These are phyloP conservation scores for Hippocampus abdominalis DNA, from an alignment of 2,113 vertebrate species.

Conservation along the genomic window DNA sequence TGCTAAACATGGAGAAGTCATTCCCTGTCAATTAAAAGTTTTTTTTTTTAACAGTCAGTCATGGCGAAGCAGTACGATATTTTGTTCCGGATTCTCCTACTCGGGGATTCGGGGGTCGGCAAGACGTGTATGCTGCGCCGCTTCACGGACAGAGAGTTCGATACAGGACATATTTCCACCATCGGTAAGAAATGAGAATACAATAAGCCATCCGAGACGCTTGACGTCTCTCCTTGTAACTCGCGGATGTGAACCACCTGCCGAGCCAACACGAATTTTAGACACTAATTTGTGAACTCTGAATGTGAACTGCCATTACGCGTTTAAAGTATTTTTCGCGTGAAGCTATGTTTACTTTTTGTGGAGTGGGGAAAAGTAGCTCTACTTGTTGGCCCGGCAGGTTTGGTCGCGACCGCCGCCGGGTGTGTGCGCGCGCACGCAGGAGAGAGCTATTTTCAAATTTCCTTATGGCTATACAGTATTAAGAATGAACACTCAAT, in stretches of 20 bases:
- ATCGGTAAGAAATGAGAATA: conserved; percentile 77
- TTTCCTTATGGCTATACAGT: too few species aligned
- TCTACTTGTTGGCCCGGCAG: conserved; percentile 6
- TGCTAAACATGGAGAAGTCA: conserved; percentile 17
- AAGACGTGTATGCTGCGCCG: conserved; percentile 90
- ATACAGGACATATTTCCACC: conserved; percentile 88
- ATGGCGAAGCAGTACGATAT: conserved; percentile 94
- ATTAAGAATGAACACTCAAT: too few species aligned
- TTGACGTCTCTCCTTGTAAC: background rate
- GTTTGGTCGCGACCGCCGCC: background rate
- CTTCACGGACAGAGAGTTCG: conserved; percentile 90
- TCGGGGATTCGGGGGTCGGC: conserved; percentile 90
- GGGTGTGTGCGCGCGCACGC: background rate
- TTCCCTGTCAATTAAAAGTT: conserved; percentile 1
- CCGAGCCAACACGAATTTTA: background rate
- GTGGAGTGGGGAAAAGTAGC: background rate
- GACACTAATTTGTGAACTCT: background rate
- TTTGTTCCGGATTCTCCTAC: conserved; percentile 82
- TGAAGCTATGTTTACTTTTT: background rate
- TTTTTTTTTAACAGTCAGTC: conserved; percentile 35
- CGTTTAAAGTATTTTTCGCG: background rate
- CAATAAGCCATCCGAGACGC: background rate
- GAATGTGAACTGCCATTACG: background rate
- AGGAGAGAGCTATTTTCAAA: too few species aligned
- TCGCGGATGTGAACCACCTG: too few species aligned